Evolutionary conservation across 2,797 vertebrate species (phyloP).

Genomic region (Ataeniobius toweri): DNA sequence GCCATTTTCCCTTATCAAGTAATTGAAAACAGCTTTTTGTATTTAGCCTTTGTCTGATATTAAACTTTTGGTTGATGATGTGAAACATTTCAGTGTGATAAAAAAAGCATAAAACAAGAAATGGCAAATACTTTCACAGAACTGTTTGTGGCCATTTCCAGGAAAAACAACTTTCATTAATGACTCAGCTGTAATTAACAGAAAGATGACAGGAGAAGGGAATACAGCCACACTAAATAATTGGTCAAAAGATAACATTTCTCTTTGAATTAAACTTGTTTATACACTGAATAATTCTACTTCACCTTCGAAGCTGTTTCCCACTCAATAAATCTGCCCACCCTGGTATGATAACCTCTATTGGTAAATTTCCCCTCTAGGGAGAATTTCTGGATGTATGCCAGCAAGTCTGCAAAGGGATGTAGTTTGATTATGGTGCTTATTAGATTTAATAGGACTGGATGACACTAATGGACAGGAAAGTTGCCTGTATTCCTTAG

Average conservation of each 20-base stretch:
- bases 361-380: constrained; percentile 20
- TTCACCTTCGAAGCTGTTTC: neutral
- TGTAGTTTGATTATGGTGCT: constrained; percentile 58
- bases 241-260: neutral
- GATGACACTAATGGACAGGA: constrained; percentile 7
- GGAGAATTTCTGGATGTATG: constrained; percentile 35
- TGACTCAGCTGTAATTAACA: neutral
- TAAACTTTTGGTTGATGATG: neutral
- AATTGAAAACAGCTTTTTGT: no score
- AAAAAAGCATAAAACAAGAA: neutral
- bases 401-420: constrained; percentile 25
- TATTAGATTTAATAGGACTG: constrained; percentile 54
- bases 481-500: constrained; percentile 14
- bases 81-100: neutral
- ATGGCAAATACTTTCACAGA: neutral
- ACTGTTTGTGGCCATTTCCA: neutral
- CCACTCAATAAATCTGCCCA: neutral
- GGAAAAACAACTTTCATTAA: neutral
- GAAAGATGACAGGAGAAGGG: neutral
- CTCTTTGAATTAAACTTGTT: neutral
- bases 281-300: neutral
- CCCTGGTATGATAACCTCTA: constrained; percentile 13
- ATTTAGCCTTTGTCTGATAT: neutral
- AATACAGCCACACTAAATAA: neutral
- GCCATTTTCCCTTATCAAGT: no score